Evolutionary conservation across 2,888 invertebrate species (phyloP), one percentile per base, ranked within the genome.

Genomic region (Chloroclysta siterata): DNA sequence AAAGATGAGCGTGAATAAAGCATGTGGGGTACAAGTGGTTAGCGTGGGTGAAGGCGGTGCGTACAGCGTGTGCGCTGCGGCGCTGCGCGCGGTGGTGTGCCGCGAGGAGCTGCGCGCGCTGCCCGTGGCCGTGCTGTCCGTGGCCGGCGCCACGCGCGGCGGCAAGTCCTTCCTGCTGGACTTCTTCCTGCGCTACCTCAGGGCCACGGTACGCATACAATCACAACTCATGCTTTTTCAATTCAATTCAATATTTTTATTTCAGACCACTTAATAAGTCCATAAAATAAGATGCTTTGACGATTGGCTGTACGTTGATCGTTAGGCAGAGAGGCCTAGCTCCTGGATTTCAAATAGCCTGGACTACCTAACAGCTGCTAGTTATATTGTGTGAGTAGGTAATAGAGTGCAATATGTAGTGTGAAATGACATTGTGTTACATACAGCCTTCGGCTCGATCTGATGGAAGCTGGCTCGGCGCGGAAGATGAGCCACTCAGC

Each of bases 401-500:
- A n/a, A n/a, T n/a, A n/a, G n/a, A n/a, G n/a, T n/a, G n/a, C n/a
- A n/a, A n/a, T n/a, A n/a, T n/a, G n/a, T n/a, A n/a, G n/a, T n/a
- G n/a, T 22, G 3, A 22, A 22, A 22, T 22, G 22, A 22, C 22
- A 22, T 22, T 39, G 11, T 44, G 15, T 7, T 44, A 39, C 14
- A 46, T 60, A 36, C 65, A 81, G 81, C 71, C 74, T 2, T 51
- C 51, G n/a, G 67, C 65, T 41, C 79, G 77, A 17, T 42, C 69
- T n/a, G 66, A 55, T 56, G 73, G 75, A 0, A 68, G 70, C 13
- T 81, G 81, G 98, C 86, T 98, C 68, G 98, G 98, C 6, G 94
- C 94, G 61, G 96, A 97, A 48, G 94, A 96, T 17, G 76, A 74
- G 13, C 97, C 97, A 0, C 87, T 98, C 63, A 94, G 95, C 53